Conservation (phyloP, 2,113 vertebrate species). For the Vimba vimba region DNA sequence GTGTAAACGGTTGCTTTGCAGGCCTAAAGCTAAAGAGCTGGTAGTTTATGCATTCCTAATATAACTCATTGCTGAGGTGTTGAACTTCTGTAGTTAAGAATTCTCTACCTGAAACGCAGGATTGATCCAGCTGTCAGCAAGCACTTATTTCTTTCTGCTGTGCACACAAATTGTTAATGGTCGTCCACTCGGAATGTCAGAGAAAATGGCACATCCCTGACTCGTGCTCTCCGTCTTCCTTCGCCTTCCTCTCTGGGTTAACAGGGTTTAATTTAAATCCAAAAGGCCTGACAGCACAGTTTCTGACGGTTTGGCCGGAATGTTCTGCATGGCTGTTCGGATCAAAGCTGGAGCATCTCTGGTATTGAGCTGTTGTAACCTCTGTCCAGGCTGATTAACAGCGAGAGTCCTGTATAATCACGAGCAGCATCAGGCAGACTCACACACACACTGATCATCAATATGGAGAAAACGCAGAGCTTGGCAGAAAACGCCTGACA, state of each 20-base stretch:
- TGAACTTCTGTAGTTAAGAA: conserved; percentile 49
- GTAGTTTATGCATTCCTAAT: neutral
- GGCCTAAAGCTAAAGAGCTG: neutral
- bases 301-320: conserved; percentile 75
- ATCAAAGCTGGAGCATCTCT: conserved; percentile 91
- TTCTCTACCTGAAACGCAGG: conserved; percentile 47
- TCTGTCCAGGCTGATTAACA: conserved; percentile 92
- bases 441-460: conserved; percentile 54
- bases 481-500: conserved; percentile 11
- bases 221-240: conserved; percentile 43
- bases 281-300: conserved; percentile 88
- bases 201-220: conserved; percentile 42
- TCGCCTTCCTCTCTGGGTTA: conserved; percentile 75
- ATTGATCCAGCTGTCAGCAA: conserved; percentile 50
- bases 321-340: conserved; percentile 87
- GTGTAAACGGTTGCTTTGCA: neutral
- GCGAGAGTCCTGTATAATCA: conserved; percentile 87
- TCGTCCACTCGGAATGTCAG: conserved; percentile 32
- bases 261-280: conserved; percentile 86
- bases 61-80: conserved; percentile 50
- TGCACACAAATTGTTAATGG: conserved; percentile 46
- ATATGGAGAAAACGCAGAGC: conserved; percentile 54
- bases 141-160: conserved; percentile 32
- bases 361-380: conserved; percentile 95
- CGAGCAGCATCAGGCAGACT: conserved; percentile 65